Conservation (phyloP, 2,797 vertebrate genomes). For the Hemitrygon akajei region DNA sequence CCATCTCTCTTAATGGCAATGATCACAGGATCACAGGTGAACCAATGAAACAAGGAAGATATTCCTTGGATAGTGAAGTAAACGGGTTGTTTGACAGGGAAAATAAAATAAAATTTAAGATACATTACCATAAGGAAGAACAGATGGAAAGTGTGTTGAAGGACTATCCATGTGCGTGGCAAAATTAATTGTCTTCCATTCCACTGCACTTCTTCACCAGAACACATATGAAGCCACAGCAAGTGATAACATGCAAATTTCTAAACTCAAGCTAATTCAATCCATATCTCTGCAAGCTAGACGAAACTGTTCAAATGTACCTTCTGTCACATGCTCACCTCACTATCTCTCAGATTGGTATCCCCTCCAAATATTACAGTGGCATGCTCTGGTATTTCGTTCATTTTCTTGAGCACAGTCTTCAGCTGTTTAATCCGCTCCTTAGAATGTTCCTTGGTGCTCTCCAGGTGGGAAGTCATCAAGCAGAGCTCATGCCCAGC, state of each 20-base stretch:
- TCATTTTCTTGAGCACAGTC: constrained; percentile 65
- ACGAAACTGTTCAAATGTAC: background rate
- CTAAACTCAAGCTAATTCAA: background rate
- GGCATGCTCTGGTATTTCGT: constrained; percentile 61
- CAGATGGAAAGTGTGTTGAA: background rate
- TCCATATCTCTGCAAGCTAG: background rate
- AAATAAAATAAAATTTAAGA: background rate
- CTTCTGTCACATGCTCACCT: constrained; percentile 60
- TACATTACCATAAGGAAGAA: background rate
- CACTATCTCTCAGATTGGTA: constrained; percentile 83
- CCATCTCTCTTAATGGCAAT: too few relatives aligned
- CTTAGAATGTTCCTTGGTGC: constrained; percentile 71
- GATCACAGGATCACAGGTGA: background rate
- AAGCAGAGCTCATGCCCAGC: constrained; percentile 71
- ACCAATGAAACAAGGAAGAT: background rate
- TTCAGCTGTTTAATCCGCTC: constrained; percentile 78
- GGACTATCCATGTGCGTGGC: background rate
- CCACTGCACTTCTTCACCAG: background rate
- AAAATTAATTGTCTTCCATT: background rate
- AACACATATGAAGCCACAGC: background rate
- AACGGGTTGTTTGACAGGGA: background rate
- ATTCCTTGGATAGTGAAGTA: background rate
- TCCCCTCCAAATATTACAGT: constrained; percentile 89
- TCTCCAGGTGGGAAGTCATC: constrained; percentile 94
- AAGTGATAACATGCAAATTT: background rate